Evolutionary conservation across 2,888 invertebrate genomes (phyloP), one percentile per base, ranked within the genome.

Genomic region (Blastobasis adustella): DNA sequence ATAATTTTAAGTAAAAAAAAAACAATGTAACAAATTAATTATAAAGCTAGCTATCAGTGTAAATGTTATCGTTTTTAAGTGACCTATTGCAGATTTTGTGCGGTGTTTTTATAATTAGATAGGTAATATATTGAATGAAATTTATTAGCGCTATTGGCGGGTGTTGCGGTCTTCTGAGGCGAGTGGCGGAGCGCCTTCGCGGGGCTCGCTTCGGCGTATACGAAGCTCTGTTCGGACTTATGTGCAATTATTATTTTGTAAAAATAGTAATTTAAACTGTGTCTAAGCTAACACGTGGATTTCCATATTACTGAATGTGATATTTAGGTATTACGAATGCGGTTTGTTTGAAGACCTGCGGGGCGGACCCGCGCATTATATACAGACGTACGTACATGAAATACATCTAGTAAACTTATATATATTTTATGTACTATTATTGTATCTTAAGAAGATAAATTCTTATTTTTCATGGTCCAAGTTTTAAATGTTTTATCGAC

Each of bases 171-270:
- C 75, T 72, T 67, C 65, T 64, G 58, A 55, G 65, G 63, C 54
- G 66, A 69, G 65, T 63, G 66, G 69, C 61, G 66, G 63, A 59
- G 61, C 60, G 60, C 65, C n/a, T n/a, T n/a, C n/a, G n/a, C 60
- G 67, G 66, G 64, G 62, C 61, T 23, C 70, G 78, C 79, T 77
- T 75, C 76, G 73, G 65, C 57, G 69, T 68, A 67, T 69, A 67
- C 73, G 74, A 69, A 71, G 75, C 79, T 67, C 76, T 57, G 79
- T 79, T 76, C 76, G 85, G 83, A 87, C 82, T 87, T 86, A 79
- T 84, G 89, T 89, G 89, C 89, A 89, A 89, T 89, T 89, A 89
- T 88, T 86, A 88, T 87, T 88, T 87, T 87, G 86, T 87, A 85
- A 57, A 60, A 85, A 85, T 84, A 82, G 82, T 83, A 83, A 82